These are phyloP conservation scores for Ctenosaura bakeri DNA, from an alignment of 2,797 vertebrate species.

Conservation along the genomic window DNA sequence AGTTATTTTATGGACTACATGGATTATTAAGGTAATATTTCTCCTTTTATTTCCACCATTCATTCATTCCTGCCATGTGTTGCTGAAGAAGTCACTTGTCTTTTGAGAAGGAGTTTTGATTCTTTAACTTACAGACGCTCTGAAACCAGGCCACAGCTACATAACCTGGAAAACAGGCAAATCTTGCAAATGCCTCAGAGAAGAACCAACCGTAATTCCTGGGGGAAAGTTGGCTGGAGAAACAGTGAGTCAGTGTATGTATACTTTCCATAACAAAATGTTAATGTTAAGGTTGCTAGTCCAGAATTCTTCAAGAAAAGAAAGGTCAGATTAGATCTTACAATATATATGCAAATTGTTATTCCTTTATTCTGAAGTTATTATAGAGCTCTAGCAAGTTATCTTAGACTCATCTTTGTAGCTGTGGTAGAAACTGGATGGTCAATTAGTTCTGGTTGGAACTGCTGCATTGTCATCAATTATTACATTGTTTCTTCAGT, in stretches of 20 bases:
- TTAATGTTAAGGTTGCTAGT: not conserved
- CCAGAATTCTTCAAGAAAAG: not conserved
- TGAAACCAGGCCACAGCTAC: not conserved
- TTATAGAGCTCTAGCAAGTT: not conserved
- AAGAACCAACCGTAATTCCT: not conserved
- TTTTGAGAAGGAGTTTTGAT: not conserved
- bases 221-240: not conserved
- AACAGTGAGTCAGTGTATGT: not conserved
- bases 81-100: not conserved
- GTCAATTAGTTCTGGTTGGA: not conserved
- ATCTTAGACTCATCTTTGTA: not conserved
- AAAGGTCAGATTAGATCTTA: not conserved
- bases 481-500: not conserved
- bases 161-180: conserved; percentile 9
- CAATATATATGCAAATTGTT: not conserved
- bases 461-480: not conserved
- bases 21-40: not conserved
- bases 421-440: not conserved
- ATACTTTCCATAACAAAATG: not conserved
- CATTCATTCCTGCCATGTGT: not conserved
- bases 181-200: not conserved
- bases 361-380: not conserved
- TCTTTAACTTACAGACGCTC: not conserved
- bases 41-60: not conserved
- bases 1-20: not conserved